A percentile compares a stretch with the other conserved stretches of the same genome.
Evolutionary conservation across 2,888 invertebrate genomes (phyloP).

Genomic region (Byasa hedistus): DNA sequence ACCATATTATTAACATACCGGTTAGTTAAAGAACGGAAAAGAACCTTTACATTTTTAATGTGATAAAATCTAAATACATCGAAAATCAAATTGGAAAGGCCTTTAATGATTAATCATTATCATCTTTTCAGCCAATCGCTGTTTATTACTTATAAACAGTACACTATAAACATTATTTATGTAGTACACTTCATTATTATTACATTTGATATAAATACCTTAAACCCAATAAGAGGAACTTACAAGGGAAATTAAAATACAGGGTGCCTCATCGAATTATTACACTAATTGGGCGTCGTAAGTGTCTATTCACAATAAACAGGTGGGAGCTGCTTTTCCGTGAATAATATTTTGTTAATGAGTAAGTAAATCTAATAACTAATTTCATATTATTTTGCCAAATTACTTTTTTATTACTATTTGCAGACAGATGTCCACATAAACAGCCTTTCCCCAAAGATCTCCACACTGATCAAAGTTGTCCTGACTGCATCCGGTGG

Average conservation of each 20-base stretch:
- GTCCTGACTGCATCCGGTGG: too few relatives aligned
- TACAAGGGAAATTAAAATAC: conserved; percentile 9
- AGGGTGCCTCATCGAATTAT: conserved; percentile 15
- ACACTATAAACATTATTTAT: not conserved
- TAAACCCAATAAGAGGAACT: not conserved
- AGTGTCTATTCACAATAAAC: conserved; percentile 29
- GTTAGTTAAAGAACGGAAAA: not conserved
- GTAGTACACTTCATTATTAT: not conserved
- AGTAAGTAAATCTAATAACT: not conserved
- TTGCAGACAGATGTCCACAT: too few relatives aligned
- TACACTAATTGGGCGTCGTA: conserved; percentile 25
- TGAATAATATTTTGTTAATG: not conserved
- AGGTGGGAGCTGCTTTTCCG: not conserved
- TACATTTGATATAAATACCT: not conserved
- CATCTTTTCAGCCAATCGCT: too few relatives aligned
- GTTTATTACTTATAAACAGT: not conserved
- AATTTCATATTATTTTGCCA: not conserved
- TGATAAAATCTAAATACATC: too few relatives aligned
- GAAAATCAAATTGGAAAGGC: too few relatives aligned
- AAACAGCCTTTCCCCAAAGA: too few relatives aligned
- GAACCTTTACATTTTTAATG: not conserved
- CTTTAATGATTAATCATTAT: too few relatives aligned
- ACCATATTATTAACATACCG: not conserved
- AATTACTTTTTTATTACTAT: too few relatives aligned
- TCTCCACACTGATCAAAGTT: too few relatives aligned